Evolutionary conservation across 2,113 vertebrate genomes (phyloP).

Genomic region (Otis tarda): DNA sequence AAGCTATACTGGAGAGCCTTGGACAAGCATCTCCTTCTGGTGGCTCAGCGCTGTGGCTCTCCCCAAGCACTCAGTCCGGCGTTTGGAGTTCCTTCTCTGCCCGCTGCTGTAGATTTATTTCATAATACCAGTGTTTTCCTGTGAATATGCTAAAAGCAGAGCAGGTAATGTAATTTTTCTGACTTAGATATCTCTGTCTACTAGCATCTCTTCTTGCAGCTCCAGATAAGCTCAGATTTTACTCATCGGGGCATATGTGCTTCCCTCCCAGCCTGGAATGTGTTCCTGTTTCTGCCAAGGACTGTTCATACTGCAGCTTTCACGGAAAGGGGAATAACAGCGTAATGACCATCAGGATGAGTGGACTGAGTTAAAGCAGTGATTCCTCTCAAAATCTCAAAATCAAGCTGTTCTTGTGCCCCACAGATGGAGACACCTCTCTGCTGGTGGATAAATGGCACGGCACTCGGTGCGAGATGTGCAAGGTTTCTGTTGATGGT

Average conservation of each 20-base stretch:
- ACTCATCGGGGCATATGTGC: not conserved
- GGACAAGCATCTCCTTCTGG: not conserved
- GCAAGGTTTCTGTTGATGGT: not conserved
- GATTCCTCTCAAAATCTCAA: not conserved
- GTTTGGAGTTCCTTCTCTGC: not conserved
- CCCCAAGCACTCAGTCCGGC: not conserved
- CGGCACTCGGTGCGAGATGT: not conserved
- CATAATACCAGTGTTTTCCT: not conserved
- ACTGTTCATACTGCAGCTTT: not conserved
- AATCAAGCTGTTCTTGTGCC: constrained; percentile 14
- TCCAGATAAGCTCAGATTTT: not conserved
- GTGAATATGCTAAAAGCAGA: not conserved
- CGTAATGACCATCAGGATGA: not conserved
- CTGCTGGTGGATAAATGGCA: not conserved
- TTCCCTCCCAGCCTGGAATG: not conserved
- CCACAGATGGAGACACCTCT: constrained; percentile 37
- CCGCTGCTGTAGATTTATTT: not conserved
- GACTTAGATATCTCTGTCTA: not conserved
- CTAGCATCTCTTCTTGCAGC: not conserved
- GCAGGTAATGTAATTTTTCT: not conserved
- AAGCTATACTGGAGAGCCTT: not conserved
- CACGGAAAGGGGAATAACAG: not conserved
- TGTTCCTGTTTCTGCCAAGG: not conserved
- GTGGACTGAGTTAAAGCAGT: not conserved
- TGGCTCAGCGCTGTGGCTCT: not conserved